A percentile compares a stretch with the other conserved stretches of the same genome.
These are phyloP conservation scores for Bombus confusus DNA, from an alignment of 1,140 invertebrate species.

Conservation along the genomic window DNA sequence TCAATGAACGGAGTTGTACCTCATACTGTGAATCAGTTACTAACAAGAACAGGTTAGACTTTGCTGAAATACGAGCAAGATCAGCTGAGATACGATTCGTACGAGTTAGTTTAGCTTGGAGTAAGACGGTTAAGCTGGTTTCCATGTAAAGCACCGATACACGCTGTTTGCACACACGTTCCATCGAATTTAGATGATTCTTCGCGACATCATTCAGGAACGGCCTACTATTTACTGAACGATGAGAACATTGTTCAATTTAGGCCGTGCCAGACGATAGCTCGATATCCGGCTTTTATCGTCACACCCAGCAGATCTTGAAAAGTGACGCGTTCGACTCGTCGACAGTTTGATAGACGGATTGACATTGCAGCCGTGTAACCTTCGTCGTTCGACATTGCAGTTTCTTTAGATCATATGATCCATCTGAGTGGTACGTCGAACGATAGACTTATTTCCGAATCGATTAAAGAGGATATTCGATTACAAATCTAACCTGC, in stretches of 20 bases:
- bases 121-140: neutral
- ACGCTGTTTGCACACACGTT: neutral
- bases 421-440: neutral
- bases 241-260: conserved; percentile 46
- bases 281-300: conserved; percentile 47
- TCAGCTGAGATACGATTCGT: neutral
- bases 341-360: conserved; percentile 10
- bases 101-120: neutral
- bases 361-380: neutral
- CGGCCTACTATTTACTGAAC: neutral
- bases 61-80: neutral
- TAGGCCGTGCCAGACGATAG: conserved; percentile 42
- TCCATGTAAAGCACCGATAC: conserved; percentile 15
- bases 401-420: neutral
- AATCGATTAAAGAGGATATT: neutral
- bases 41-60: neutral
- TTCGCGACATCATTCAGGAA: conserved; percentile 16
- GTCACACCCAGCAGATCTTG: conserved; percentile 39
- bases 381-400: neutral
- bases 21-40: neutral
- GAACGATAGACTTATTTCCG: neutral
- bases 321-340: conserved; percentile 22
- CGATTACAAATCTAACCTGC: neutral
- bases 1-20: neutral
- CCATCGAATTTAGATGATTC: neutral